phyloP scores from a whole-genome alignment of 2,888 invertebrate genomes.

The Leucoma salicis region DNA sequence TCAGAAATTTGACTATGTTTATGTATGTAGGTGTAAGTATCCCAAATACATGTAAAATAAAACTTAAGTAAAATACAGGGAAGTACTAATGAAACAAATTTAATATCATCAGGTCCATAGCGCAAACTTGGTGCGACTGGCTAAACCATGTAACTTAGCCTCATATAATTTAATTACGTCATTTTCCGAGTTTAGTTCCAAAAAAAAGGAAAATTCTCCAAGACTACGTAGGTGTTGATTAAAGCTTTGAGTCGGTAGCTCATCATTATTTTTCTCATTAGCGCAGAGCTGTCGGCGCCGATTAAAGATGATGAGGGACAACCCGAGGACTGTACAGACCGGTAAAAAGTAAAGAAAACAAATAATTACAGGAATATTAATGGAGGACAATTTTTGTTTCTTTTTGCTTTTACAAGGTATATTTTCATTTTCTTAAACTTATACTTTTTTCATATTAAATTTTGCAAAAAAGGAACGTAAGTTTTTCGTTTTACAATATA shows the following conservation, averaged over 20 bases:
- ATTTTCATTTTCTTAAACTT: too few relatives aligned
- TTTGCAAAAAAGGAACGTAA: too few relatives aligned
- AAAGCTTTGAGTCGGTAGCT: conserved; percentile 52
- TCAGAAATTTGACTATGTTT: too few relatives aligned
- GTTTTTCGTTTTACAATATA: too few relatives aligned
- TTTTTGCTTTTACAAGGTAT: too few relatives aligned
- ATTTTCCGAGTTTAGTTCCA: conserved; percentile 18
- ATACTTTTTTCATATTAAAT: too few relatives aligned
- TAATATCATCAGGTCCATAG: background rate
- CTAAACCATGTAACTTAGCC: background rate
- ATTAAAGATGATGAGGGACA: conserved; percentile 61
- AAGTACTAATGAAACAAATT: too few relatives aligned
- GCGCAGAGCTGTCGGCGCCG: conserved; percentile 61
- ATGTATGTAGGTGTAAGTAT: too few relatives aligned
- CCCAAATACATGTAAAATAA: too few relatives aligned
- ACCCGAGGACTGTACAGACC: conserved; percentile 37
- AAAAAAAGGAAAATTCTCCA: conserved; percentile 17
- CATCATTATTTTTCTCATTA: conserved; percentile 80
- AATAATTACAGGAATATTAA: conserved; percentile 8
- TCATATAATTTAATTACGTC: conserved; percentile 21
- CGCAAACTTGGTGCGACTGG: background rate
- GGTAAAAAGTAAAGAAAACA: conserved; percentile 18
- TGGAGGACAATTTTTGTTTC: background rate
- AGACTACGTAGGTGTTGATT: conserved; percentile 55
- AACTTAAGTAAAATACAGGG: too few relatives aligned